These are phyloP conservation scores for Dendrocincla tyrannina DNA, from an alignment of 2,797 vertebrate species.

Conservation along the genomic window DNA sequence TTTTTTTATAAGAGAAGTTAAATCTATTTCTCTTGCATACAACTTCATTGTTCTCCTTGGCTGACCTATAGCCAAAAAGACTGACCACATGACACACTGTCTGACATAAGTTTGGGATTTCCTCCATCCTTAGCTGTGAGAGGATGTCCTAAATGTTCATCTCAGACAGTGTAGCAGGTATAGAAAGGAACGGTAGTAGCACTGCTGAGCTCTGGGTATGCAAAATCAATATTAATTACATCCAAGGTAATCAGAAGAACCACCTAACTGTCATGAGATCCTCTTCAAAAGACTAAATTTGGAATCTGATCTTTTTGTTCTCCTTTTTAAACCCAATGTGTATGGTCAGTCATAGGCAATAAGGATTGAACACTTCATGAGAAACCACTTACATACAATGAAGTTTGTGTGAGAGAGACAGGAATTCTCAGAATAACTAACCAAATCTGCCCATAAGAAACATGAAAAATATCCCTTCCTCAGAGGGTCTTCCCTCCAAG, in stretches of 20 bases:
- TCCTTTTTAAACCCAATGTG: background rate
- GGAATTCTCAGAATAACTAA: background rate
- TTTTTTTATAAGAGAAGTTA: background rate
- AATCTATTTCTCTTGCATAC: background rate
- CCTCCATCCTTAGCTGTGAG: background rate
- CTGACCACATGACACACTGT: background rate
- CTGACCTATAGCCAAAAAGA: background rate
- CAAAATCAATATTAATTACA: background rate
- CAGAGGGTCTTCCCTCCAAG: background rate
- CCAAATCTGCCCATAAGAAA: background rate
- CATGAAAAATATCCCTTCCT: background rate
- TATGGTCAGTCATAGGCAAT: background rate
- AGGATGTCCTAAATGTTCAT: background rate
- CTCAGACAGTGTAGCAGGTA: background rate
- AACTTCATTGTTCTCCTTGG: background rate
- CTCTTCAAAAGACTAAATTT: background rate
- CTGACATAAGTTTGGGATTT: background rate
- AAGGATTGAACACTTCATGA: background rate
- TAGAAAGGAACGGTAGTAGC: background rate
- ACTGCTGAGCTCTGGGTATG: background rate
- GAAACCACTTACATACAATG: background rate
- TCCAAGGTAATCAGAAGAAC: background rate
- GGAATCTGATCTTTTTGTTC: background rate
- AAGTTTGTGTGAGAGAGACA: background rate
- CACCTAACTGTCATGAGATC: background rate